Percentiles rank a stretch among this genome's conserved stretches.
phyloP scores from a whole-genome alignment of 2,797 vertebrate species.

The Lagocephalus sceleratus region DNA sequence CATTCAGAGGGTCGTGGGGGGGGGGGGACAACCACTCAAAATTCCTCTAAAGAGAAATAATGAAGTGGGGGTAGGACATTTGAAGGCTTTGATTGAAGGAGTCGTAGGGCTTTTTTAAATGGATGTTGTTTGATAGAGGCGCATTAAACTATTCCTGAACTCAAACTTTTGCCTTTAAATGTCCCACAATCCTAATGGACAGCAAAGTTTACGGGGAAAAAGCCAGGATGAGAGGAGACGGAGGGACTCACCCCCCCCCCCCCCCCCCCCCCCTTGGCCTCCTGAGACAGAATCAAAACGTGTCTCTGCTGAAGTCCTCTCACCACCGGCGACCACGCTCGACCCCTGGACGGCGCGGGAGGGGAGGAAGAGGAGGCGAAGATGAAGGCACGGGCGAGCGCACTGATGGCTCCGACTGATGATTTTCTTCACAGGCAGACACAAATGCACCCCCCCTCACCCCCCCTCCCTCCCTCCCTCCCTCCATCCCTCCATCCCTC shows the following conservation, averaged over 20 bases:
- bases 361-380: slow-evolving; percentile 10
- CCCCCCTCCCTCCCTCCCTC: no score
- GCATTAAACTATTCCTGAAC: neutral
- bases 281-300: slow-evolving; percentile 70
- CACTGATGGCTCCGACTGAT: slow-evolving; percentile 67
- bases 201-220: neutral
- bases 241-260: slow-evolving; percentile 27
- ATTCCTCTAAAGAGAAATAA: no score
- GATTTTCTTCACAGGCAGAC: slow-evolving; percentile 65
- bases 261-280: slow-evolving; percentile 49
- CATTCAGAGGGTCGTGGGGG: no score
- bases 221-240: slow-evolving; percentile 22
- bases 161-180: neutral
- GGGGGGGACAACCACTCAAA: no score
- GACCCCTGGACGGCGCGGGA: neutral
- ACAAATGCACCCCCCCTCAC: slow-evolving; percentile 55
- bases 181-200: neutral
- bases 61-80: no score
- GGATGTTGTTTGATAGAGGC: no score
- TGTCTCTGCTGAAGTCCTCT: slow-evolving; percentile 59
- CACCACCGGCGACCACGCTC: slow-evolving; percentile 53
- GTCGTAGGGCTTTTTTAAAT: no score
- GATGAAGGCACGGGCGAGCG: slow-evolving; percentile 41
- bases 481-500: no score
- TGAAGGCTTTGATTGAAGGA: no score